Conservation (phyloP, 1,140 invertebrate genomes). For the Lepidurus apus region DNA sequence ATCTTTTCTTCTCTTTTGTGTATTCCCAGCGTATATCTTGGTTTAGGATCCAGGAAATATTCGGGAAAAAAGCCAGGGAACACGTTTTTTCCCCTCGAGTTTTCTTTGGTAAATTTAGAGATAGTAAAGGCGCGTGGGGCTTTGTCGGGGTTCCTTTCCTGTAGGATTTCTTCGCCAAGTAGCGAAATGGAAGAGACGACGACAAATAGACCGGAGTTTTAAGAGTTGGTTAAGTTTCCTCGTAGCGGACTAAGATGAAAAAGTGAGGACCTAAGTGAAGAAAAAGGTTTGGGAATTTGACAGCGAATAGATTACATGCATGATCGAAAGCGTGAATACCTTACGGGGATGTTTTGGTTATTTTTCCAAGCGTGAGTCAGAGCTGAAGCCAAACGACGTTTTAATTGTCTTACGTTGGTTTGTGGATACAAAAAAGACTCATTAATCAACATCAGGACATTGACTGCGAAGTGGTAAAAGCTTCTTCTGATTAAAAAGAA, state of each 20-base stretch:
- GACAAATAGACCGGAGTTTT: no score
- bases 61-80: not conserved
- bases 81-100: not conserved
- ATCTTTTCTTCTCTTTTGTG: not conserved
- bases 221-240: no score
- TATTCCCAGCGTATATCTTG: not conserved
- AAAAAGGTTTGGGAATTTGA: not conserved
- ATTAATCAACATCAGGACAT: not conserved
- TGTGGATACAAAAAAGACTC: not conserved
- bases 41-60: not conserved
- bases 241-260: no score
- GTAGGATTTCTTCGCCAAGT: no score
- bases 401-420: slow-evolving; percentile 10
- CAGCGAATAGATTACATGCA: slow-evolving; percentile 11
- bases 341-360: not conserved
- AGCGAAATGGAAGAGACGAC: no score
- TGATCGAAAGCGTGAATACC: slow-evolving; percentile 17
- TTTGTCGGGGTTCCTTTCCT: no score
- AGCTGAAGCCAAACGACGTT: not conserved
- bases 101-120: no score
- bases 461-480: not conserved
- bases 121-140: no score
- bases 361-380: not conserved
- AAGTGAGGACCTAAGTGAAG: not conserved
- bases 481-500: not conserved